A percentile compares a stretch with the other conserved stretches of the same genome.
Conservation (phyloP, 2,113 vertebrate species). For the Syngnathoides biaculeatus region DNA sequence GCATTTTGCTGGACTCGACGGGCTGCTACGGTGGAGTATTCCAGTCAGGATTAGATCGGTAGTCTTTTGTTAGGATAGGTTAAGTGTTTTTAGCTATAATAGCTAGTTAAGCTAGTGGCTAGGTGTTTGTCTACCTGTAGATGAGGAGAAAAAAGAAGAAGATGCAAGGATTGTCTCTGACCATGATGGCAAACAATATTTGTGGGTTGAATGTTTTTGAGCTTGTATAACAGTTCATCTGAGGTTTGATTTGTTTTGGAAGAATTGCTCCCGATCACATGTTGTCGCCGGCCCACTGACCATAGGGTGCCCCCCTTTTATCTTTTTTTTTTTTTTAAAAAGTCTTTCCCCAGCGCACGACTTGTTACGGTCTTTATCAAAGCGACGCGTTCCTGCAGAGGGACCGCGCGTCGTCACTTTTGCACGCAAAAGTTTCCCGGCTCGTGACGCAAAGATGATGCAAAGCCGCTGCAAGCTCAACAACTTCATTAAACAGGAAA, state of each 20-base stretch:
- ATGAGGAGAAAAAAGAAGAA: no score
- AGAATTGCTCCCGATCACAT: neutral
- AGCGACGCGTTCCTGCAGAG: neutral
- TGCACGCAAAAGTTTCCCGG: neutral
- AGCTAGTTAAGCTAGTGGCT: no score
- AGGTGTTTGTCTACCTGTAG: no score
- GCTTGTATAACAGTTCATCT: no score
- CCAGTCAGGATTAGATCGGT: no score
- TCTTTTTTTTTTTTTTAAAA: no score
- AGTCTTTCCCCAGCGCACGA: neutral
- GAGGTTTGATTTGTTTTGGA: neutral
- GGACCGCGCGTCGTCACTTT: neutral
- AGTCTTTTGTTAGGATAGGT: no score
- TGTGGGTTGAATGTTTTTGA: no score
- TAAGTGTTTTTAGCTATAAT: no score
- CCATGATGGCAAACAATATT: no score
- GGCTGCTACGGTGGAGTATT: neutral
- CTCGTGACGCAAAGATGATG: constrained; percentile 54
- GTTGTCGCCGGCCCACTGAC: neutral
- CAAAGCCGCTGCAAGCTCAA: constrained; percentile 53
- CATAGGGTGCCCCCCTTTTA: neutral
- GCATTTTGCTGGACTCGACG: neutral
- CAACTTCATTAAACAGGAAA: constrained; percentile 6
- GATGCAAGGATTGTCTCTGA: no score
- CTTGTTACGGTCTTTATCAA: neutral